A percentile compares a stretch with the other conserved stretches of the same genome.
Conservation (phyloP, 35 echinoderm and acorn worm genomes). For the Apostichopus californicus region DNA sequence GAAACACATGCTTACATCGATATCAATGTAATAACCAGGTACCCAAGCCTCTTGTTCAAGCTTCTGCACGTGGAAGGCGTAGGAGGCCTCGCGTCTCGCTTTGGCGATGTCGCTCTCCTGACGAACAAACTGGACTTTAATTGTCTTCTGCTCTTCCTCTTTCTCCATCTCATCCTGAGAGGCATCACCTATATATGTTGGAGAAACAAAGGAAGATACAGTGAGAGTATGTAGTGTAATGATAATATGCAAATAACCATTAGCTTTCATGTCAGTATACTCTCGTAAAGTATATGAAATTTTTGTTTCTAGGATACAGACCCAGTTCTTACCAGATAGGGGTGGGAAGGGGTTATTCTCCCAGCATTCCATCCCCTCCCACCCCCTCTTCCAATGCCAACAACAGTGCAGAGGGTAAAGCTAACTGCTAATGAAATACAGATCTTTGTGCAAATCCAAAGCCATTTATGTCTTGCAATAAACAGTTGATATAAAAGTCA, state of each 20-base stretch:
- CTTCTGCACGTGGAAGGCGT: constrained; percentile 84
- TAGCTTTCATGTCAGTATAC: too few species aligned
- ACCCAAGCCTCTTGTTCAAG: constrained; percentile 78
- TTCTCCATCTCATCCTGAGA: constrained; percentile 90
- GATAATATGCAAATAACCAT: background rate
- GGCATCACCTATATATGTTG: constrained; percentile 48
- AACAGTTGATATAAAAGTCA: too few species aligned
- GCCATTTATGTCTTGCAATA: too few species aligned
- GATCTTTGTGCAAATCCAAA: too few species aligned
- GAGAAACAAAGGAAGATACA: background rate
- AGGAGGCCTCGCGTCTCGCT: constrained; percentile 83
- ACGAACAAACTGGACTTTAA: constrained; percentile 89
- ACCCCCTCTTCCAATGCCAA: too few species aligned
- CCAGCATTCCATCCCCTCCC: too few species aligned
- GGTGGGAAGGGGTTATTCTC: too few species aligned
- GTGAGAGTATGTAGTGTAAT: background rate
- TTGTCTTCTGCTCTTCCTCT: constrained; percentile 90
- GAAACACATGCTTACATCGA: constrained; percentile 62
- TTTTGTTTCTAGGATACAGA: too few species aligned
- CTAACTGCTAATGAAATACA: too few species aligned
- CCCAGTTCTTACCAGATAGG: too few species aligned
- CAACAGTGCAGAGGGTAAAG: too few species aligned
- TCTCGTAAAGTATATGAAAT: too few species aligned
- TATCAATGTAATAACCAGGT: constrained; percentile 54
- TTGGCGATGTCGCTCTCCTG: constrained; percentile 92